Percentiles rank a stretch among this genome's conserved stretches.
Conservation (phyloP, 2,113 vertebrate genomes). For the Pseudopodoces humilis region DNA sequence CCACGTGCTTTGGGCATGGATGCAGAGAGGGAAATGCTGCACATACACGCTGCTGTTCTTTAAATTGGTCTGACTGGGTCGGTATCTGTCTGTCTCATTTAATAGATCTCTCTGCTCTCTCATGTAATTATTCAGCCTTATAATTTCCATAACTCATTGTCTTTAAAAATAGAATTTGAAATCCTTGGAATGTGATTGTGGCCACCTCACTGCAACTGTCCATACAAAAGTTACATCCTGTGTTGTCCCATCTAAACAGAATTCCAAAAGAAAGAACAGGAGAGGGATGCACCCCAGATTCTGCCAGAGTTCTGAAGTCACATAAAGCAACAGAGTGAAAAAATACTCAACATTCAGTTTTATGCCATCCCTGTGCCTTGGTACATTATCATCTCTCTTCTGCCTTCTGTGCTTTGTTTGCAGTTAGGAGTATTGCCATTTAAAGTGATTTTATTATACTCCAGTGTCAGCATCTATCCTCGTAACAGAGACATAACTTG, state of each 20-base stretch:
- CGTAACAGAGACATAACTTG: slow-evolving; percentile 22
- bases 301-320: neutral
- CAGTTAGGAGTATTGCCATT: slow-evolving; percentile 21
- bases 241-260: neutral
- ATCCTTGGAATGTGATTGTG: neutral
- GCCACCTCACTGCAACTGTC: neutral
- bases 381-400: slow-evolving; percentile 2
- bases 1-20: neutral
- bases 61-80: neutral
- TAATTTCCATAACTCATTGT: neutral
- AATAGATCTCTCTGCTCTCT: neutral
- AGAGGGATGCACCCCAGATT: neutral
- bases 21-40: neutral
- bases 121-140: neutral
- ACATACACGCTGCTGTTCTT: neutral
- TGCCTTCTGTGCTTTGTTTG: slow-evolving; percentile 28
- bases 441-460: slow-evolving; percentile 31
- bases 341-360: neutral
- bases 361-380: neutral
- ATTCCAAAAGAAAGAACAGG: neutral
- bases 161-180: neutral
- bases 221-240: neutral
- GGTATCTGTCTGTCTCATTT: neutral
- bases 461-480: slow-evolving; percentile 26
- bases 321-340: neutral